phyloP scores from a whole-genome alignment of 2,888 invertebrate species.

The Pharmacophagus antenor region DNA sequence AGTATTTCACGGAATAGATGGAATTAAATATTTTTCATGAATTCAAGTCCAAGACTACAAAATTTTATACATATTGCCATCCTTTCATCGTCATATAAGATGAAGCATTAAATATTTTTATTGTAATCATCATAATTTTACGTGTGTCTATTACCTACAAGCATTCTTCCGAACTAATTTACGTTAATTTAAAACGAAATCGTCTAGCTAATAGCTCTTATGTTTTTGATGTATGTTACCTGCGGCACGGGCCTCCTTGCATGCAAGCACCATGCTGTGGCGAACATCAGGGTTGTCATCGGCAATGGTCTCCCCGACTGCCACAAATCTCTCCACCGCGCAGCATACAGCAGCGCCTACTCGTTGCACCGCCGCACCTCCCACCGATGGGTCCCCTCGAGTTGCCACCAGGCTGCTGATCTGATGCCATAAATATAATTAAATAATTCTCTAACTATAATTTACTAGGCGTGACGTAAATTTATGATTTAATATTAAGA shows the following conservation, averaged over 20 bases:
- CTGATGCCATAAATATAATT: conserved; percentile 40
- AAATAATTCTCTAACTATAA: neutral
- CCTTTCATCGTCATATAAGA: no score
- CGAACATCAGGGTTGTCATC: conserved; percentile 98
- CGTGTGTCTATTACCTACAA: neutral
- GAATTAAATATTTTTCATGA: no score
- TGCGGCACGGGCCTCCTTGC: conserved; percentile 96
- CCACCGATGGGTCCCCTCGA: conserved; percentile 83
- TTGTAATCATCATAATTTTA: no score
- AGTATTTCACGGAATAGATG: no score
- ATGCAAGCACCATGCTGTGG: conserved; percentile 98
- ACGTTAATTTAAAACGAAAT: neutral
- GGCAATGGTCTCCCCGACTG: conserved; percentile 98
- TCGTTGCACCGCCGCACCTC: conserved; percentile 87
- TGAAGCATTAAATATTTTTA: no score
- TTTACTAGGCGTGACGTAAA: no score
- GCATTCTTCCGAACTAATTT: neutral
- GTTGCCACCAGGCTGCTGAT: conserved; percentile 96
- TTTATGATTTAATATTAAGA: no score
- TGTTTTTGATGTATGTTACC: conserved; percentile 85
- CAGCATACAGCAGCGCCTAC: conserved; percentile 98
- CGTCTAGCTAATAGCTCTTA: neutral
- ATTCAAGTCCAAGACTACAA: no score
- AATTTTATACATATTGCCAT: no score
- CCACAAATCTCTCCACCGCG: conserved; percentile 98